These are phyloP conservation scores for Aricia artaxerxes DNA, from an alignment of 2,888 invertebrate species.

Conservation along the genomic window DNA sequence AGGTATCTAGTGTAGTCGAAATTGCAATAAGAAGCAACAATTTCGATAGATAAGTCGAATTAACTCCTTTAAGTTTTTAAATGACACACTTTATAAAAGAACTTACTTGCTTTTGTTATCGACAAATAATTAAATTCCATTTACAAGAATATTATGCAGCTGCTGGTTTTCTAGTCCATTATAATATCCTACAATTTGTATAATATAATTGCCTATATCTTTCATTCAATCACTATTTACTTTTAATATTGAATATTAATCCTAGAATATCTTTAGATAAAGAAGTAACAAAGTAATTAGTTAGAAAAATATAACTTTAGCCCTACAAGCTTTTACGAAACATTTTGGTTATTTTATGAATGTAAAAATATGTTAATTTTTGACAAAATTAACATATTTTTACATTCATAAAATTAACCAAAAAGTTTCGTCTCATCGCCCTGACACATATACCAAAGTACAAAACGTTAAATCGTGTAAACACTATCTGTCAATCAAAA, in stretches of 20 bases:
- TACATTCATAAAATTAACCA: neutral
- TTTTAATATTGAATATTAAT: neutral
- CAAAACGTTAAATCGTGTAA: constrained; percentile 68
- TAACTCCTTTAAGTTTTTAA: neutral
- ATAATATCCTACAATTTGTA: neutral
- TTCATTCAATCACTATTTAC: neutral
- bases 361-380: no score
- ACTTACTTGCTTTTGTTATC: neutral
- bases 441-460: constrained; percentile 45
- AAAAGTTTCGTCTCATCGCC: neutral
- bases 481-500: constrained; percentile 65
- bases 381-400: no score
- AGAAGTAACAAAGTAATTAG: neutral
- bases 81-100: neutral
- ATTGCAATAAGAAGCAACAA: neutral
- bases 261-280: neutral
- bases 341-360: no score
- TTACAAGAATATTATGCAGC: constrained; percentile 4
- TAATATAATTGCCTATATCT: neutral
- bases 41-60: neutral
- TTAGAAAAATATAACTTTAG: no score
- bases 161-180: neutral
- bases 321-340: no score
- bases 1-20: neutral
- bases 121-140: constrained; percentile 9